Base-by-base conservation (phyloP, 1,140 invertebrate species). In the Scaptomyza graminum region DNA sequence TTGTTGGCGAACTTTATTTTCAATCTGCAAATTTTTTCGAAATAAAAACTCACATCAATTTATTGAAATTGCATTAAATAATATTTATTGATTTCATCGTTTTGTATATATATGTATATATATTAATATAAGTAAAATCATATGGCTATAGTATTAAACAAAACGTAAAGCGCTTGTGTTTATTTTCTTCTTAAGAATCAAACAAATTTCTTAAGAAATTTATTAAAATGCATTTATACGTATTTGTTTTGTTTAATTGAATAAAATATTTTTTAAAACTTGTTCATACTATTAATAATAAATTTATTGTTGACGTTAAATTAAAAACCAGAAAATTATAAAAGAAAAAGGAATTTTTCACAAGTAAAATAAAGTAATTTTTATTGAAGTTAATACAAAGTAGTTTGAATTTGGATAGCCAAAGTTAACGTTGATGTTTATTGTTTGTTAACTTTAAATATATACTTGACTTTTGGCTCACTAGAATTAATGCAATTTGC, bases 51-150 rank as follows among this genome's bases (percentile, higher is more conserved):
- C 15, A 5, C 9, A 11, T 11, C 11, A n/a, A 7, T 60, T 34
- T 44, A 67, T 69, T 69, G 68, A 50, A 80, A 75, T 84, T 84
- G 82, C 82, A 85, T 87, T 87, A 85, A 85, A 85, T 85, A 66
- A 85, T 85, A 85, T 85, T 85, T 85, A 85, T 85, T 85, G 82
- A 63, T 81, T 77, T 85, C 77, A 84, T 84, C 77, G 47, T 49
- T 46, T 55, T 71, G 55, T 54, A 65, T 70, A 74, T 78, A 74
- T 39, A 15, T 51, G 5, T 62, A 34, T 66, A 31, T 22, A 22
- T 22, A 22, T 22, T 22, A 3, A 22, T 67, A 52, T 59, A 72
- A 54, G 54, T 66, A 47, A 72, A 34, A 67, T 60, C 47, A 54
- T 69, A 52, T 49, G 34, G 28, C 41, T 70, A 55, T 18, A 49